Evolutionary conservation across 53 echinoderm and acorn worm species (phyloP).

Genomic region (Actinopyga echinites): DNA sequence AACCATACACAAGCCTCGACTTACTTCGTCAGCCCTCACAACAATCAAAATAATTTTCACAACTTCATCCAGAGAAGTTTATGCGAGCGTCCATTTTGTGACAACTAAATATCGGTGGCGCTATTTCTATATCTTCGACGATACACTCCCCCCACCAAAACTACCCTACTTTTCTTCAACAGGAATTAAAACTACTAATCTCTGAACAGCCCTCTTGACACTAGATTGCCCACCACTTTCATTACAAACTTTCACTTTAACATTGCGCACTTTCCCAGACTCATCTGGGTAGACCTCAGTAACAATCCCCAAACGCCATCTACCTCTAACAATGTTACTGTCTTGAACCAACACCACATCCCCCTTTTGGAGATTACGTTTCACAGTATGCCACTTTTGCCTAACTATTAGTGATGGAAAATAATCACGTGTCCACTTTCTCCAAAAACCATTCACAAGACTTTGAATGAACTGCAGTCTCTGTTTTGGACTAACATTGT

Average conservation of each 20-base stretch:
- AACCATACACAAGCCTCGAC: too few species aligned
- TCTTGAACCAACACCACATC: conserved; percentile 58
- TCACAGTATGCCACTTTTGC: conserved; percentile 53
- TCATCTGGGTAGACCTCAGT: neutral
- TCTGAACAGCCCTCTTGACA: conserved; percentile 26
- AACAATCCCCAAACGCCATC: neutral
- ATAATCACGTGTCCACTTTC: conserved; percentile 55
- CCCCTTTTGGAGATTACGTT: conserved; percentile 27
- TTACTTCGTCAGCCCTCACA: too few species aligned
- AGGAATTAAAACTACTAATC: conserved; percentile 7
- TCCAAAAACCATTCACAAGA: conserved; percentile 53
- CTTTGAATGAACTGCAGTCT: conserved; percentile 47
- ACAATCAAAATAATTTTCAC: too few species aligned
- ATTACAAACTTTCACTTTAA: neutral
- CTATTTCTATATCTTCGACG: neutral
- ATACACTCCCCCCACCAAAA: neutral
- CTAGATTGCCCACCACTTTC: neutral
- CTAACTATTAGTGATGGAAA: conserved; percentile 53
- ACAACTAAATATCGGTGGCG: too few species aligned
- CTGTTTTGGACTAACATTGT: conserved; percentile 44
- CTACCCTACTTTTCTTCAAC: conserved; percentile 11
- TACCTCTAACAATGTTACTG: conserved; percentile 45
- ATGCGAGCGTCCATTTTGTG: too few species aligned
- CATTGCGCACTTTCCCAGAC: conserved; percentile 1
- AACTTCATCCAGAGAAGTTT: too few species aligned